These are phyloP conservation scores for Myathropa florea DNA, from an alignment of 2,888 invertebrate species.

Conservation along the genomic window DNA sequence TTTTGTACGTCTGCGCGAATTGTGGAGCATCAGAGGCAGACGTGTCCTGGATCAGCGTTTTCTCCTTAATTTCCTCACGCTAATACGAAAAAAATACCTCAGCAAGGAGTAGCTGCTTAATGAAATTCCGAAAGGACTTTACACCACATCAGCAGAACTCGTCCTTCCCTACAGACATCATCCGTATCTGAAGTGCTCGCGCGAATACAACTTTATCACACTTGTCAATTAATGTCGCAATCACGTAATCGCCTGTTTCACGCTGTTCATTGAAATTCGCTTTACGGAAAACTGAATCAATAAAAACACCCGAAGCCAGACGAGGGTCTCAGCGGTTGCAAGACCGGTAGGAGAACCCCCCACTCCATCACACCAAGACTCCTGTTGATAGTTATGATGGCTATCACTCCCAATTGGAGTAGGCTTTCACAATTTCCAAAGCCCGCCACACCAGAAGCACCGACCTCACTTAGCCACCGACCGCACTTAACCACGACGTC, in stretches of 20 bases:
- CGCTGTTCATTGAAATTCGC: conserved; percentile 29
- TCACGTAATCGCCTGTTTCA: conserved; percentile 29
- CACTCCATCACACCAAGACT: not conserved
- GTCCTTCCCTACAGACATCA: too few species aligned
- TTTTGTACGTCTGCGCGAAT: too few species aligned
- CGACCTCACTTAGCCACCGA: not conserved
- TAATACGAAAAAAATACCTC: too few species aligned
- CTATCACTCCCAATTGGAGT: conserved; percentile 55
- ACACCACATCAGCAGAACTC: too few species aligned
- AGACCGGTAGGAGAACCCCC: not conserved
- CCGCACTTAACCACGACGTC: not conserved
- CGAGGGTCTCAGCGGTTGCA: not conserved
- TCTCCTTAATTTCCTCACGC: too few species aligned
- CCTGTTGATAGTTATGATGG: conserved; percentile 51
- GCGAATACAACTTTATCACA: conserved; percentile 20
- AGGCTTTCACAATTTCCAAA: conserved; percentile 42
- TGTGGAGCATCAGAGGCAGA: too few species aligned
- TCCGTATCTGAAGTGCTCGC: not conserved
- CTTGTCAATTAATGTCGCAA: conserved; percentile 23
- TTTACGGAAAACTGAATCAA: not conserved
- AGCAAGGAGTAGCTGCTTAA: too few species aligned
- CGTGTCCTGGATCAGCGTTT: too few species aligned
- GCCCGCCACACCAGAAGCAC: conserved; percentile 11
- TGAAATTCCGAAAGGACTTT: too few species aligned
- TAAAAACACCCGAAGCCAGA: not conserved